Evolutionary conservation across 2,888 invertebrate genomes (phyloP), one percentile per base, ranked within the genome.

Genomic region (Epistrophe grossulariae): DNA sequence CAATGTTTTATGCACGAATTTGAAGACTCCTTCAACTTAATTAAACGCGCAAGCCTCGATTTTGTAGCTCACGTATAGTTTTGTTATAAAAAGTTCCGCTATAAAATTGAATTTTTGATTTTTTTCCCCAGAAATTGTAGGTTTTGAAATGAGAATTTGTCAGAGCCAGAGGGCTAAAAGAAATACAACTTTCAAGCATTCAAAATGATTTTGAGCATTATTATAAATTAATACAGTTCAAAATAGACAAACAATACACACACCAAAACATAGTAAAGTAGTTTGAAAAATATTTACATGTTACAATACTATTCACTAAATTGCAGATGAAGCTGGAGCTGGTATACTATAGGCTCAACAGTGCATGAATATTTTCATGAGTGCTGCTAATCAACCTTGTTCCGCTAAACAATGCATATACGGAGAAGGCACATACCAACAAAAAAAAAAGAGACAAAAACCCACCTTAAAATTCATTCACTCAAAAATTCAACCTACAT

Each of bases 371-470:
- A 59, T 68, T 50, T 19, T 35, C 52, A 74, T 60, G 80, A 74
- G 50, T 68, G 52, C 52, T 68, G 60, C 52, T 68, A 74, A 74
- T 74, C 80, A 80, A 68, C 66, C 80, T 74, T 38, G 55, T 64
- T 64, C 55, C 15, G 52, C 66, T 57, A 57, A 57, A 24, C 40
- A 17, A 17, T 66, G 28, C 55, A 28, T n/a, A 8, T 10, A 5
- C 5, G 15, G 10, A 5, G 38, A 10, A 62, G 43, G n/a, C 28
- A 45, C 17, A 66, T 3, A 24, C 24, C 24, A 24, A 24, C 1
- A 24, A 24, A 24, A 24, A 4, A 64, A n/a, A n/a, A 28, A 11
- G 8, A 28, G 40, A 45, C 19, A 45, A 43, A 24, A 19, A 24
- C 31, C 48, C 40, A 17, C 28, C 66, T 31, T 43, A 17, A 50